These are phyloP conservation scores for Oreochromis tanganicae DNA, from an alignment of 2,113 vertebrate species.

Conservation along the genomic window DNA sequence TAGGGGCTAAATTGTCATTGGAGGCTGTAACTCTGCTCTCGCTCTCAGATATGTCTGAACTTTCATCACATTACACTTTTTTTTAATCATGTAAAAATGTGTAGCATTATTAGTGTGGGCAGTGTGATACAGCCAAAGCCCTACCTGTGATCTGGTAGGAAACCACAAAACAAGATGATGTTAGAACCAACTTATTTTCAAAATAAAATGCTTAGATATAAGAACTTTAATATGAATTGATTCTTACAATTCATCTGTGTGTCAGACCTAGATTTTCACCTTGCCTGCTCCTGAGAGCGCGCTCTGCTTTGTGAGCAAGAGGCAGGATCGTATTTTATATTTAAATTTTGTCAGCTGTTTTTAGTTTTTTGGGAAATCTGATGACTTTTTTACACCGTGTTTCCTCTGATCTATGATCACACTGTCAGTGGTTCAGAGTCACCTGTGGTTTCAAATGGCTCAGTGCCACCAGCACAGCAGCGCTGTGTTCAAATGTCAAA, in stretches of 20 bases:
- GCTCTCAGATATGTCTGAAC: background rate
- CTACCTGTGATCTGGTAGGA: background rate
- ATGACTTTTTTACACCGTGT: background rate
- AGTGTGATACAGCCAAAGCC: background rate
- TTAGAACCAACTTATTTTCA: background rate
- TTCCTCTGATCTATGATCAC: background rate
- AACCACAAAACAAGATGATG: background rate
- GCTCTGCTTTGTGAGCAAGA: background rate
- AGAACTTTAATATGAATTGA: background rate
- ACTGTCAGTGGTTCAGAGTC: background rate
- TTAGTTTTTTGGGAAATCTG: background rate
- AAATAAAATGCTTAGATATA: background rate
- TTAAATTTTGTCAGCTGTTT: background rate
- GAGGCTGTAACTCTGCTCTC: background rate
- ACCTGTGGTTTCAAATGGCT: background rate
- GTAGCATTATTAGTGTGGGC: background rate
- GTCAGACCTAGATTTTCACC: background rate
- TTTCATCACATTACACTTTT: background rate
- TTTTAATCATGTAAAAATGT: background rate
- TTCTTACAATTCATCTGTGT: background rate
- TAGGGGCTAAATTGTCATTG: background rate
- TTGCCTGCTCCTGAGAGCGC: background rate
- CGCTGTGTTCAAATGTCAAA: background rate
- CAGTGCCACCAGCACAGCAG: background rate
- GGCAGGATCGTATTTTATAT: background rate